Conservation (phyloP, 2,797 vertebrate species). For the Gallinago nigripennis region DNA sequence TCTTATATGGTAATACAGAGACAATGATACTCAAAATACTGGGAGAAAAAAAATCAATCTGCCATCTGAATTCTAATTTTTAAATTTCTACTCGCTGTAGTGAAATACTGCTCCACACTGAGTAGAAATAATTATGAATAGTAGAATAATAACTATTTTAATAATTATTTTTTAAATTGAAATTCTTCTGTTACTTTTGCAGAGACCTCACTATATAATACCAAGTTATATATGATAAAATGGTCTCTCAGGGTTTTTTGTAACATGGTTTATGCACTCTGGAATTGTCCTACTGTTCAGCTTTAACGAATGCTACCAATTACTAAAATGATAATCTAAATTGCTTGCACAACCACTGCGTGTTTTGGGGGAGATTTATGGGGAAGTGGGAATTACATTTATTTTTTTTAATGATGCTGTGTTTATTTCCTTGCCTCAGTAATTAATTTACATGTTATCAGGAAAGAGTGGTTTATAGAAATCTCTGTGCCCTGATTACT, state of each 20-base stretch:
- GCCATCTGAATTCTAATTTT: background rate
- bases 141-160: background rate
- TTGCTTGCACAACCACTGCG: background rate
- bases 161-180: background rate
- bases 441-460: background rate
- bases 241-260: background rate
- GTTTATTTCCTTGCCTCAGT: background rate
- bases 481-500: background rate
- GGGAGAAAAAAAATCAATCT: background rate
- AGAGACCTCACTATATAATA: background rate
- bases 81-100: background rate
- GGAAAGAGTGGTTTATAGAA: background rate
- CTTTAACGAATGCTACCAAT: background rate
- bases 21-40: background rate
- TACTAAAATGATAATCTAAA: background rate
- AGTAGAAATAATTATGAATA: background rate
- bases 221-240: background rate
- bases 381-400: background rate
- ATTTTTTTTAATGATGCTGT: background rate
- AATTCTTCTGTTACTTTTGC: background rate
- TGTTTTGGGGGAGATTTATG: background rate
- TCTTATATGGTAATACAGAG: conserved; percentile 30
- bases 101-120: background rate
- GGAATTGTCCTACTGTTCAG: background rate
- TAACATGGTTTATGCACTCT: background rate